Percentiles rank a stretch among this genome's conserved stretches.
phyloP scores from a whole-genome alignment of 2,113 vertebrate species.

The Urocitellus parryii region DNA sequence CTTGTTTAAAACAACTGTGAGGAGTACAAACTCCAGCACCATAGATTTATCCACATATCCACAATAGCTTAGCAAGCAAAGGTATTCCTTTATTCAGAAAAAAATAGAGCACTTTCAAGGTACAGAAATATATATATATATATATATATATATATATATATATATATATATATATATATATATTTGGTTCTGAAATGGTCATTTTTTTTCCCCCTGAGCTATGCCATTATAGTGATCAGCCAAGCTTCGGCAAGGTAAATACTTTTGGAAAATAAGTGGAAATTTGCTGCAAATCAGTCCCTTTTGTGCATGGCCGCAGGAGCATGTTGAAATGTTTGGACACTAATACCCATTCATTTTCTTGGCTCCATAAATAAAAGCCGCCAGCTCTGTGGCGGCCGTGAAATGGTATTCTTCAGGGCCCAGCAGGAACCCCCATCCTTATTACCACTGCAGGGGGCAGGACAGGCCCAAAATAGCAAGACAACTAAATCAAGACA shows the following conservation, averaged over 20 bases:
- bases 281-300: slow-evolving; percentile 99
- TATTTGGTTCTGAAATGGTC: slow-evolving; percentile 89
- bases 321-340: slow-evolving; percentile 99
- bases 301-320: slow-evolving; percentile 99
- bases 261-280: slow-evolving; percentile 99
- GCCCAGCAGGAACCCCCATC: slow-evolving; percentile 98
- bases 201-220: slow-evolving; percentile 86
- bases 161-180: slow-evolving; percentile 72
- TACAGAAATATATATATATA: slow-evolving; percentile 78
- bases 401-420: slow-evolving; percentile 99
- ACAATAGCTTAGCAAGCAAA: slow-evolving; percentile 84
- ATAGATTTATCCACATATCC: slow-evolving; percentile 81
- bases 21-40: neutral
- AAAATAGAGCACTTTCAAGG: slow-evolving; percentile 84
- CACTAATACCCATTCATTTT: slow-evolving; percentile 99
- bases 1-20: slow-evolving; percentile 70
- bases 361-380: slow-evolving; percentile 99
- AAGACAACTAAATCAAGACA: slow-evolving; percentile 99
- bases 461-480: slow-evolving; percentile 97
- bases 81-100: slow-evolving; percentile 86
- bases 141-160: slow-evolving; percentile 83
- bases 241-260: slow-evolving; percentile 92
- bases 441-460: slow-evolving; percentile 99
- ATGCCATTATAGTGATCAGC: slow-evolving; percentile 90
- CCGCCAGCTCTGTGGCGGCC: slow-evolving; percentile 97